Conservation (phyloP, 2,113 vertebrate species). For the Kryptolebias marmoratus region DNA sequence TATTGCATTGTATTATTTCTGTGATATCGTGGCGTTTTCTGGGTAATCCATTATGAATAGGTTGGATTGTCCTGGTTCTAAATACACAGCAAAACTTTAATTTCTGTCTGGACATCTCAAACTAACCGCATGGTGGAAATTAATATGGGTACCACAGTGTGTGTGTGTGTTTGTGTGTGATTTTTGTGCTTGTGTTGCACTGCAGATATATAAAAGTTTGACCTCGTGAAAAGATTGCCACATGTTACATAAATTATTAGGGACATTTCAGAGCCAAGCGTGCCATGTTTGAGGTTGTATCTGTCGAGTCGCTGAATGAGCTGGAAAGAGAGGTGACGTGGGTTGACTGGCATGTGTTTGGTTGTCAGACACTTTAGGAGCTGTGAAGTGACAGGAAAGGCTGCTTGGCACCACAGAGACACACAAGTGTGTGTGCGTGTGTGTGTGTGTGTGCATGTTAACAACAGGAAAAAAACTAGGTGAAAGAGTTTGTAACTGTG, state of each 20-base stretch:
- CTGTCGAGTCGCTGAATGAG: conserved; percentile 29
- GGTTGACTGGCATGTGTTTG: conserved; percentile 62
- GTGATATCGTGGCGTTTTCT: no score
- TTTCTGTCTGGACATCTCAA: no score
- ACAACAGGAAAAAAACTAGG: neutral
- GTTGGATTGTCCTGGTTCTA: no score
- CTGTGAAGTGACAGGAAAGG: conserved; percentile 64
- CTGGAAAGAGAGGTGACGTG: conserved; percentile 47
- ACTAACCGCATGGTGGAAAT: no score
- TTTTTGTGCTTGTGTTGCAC: neutral
- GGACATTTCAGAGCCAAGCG: neutral
- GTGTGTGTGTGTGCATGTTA: conserved; percentile 6
- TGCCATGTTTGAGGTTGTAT: conserved; percentile 16
- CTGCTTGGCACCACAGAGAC: conserved; percentile 45
- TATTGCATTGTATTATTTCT: no score
- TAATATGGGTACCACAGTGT: no score
- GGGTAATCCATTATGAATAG: no score
- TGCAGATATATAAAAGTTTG: neutral
- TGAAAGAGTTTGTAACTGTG: neutral
- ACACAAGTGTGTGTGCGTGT: conserved; percentile 11
- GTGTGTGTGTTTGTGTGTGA: conserved; percentile 6
- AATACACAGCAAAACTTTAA: no score
- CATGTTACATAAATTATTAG: neutral
- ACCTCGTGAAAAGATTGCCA: neutral
- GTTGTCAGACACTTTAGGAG: conserved; percentile 64